Evolutionary conservation across 2,113 vertebrate genomes (phyloP).

Genomic region (Ranitomeya variabilis): DNA sequence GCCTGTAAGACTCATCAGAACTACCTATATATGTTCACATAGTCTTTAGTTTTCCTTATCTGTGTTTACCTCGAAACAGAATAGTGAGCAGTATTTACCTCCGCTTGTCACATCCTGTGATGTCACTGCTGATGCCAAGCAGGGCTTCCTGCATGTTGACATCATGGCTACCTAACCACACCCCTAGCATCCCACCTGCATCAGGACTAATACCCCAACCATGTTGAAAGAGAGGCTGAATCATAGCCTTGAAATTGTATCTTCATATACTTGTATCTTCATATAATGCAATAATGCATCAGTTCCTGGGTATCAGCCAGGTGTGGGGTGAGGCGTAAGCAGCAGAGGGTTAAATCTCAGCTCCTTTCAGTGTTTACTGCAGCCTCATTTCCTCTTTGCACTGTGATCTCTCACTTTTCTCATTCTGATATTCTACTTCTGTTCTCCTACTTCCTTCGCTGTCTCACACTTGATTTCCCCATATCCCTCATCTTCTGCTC

Average conservation of each 20-base stretch:
- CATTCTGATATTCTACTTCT: background rate
- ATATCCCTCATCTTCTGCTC: conserved; percentile 8
- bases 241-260: background rate
- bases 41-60: background rate
- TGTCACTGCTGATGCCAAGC: conserved; percentile 46
- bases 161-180: conserved; percentile 37
- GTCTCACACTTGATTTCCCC: background rate
- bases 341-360: background rate
- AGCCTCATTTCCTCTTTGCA: conserved; percentile 12
- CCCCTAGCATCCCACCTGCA: conserved; percentile 16
- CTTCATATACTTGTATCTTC: background rate
- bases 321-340: background rate
- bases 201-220: background rate
- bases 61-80: background rate
- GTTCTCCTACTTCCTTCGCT: background rate
- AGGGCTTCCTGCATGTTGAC: conserved; percentile 49
- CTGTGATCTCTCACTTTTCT: background rate
- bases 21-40: background rate
- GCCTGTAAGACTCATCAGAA: conserved; percentile 1
- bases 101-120: conserved; percentile 42
- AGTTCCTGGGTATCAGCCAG: background rate
- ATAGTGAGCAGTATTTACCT: conserved; percentile 43
- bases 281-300: background rate
- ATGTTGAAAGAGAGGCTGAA: background rate
- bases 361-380: background rate